Percentiles rank a stretch among this genome's conserved stretches.
Conservation (phyloP, 30 jellyfish, hydroid and myxozoan genomes). For the Pelagia noctiluca region DNA sequence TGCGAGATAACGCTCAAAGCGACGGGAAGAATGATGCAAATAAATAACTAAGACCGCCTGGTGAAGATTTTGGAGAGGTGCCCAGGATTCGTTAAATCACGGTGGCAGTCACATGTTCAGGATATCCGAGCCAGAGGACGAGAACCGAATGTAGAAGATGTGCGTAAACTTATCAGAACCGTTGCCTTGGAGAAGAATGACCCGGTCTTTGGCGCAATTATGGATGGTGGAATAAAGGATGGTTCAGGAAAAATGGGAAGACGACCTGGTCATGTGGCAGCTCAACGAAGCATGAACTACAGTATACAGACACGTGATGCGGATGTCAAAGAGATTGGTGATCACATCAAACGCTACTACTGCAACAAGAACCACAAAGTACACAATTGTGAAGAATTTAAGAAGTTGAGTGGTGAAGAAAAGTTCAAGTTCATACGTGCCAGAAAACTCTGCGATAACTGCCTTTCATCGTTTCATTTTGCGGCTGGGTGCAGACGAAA, state of each 20-base stretch:
- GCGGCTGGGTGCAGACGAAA: conserved; percentile 9
- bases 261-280: background rate
- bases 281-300: background rate
- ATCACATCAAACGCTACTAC: background rate
- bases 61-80: conserved; percentile 54
- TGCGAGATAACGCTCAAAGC: conserved; percentile 42
- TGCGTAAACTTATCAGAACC: background rate
- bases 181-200: conserved; percentile 20
- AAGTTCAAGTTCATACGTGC: background rate
- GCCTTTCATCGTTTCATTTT: too few species aligned
- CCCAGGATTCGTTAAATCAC: conserved; percentile 39
- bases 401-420: background rate
- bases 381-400: too few species aligned
- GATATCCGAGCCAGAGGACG: conserved; percentile 27
- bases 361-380: conserved; percentile 5
- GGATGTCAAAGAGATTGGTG: background rate
- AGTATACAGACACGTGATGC: background rate
- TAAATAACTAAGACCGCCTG: conserved; percentile 39
- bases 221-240: conserved; percentile 21
- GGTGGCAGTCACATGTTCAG: conserved; percentile 44
- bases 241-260: background rate
- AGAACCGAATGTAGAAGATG: conserved; percentile 46
- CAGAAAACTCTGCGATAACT: background rate
- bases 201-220: conserved; percentile 49
- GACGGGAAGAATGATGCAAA: conserved; percentile 42